Conservation (phyloP, 2,888 invertebrate genomes). For the Drosophila setosimentum region DNA sequence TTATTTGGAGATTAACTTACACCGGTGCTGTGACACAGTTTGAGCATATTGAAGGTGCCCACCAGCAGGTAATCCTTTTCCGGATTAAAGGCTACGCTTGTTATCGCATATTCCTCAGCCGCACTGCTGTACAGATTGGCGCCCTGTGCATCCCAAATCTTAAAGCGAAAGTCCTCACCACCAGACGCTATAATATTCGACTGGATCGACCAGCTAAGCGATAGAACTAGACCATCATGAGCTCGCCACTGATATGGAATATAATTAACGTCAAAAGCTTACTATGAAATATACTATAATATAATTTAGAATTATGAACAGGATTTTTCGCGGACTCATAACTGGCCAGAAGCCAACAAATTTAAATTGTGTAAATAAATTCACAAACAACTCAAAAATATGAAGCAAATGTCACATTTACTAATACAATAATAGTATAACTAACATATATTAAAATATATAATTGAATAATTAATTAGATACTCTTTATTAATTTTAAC, state of each 20-base stretch:
- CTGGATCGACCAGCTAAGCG: conserved; percentile 97
- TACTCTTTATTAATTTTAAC: too few relatives aligned
- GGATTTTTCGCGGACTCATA: neutral
- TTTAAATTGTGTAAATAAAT: neutral
- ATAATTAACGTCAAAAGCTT: neutral
- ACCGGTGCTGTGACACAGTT: conserved; percentile 96
- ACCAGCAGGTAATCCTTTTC: conserved; percentile 96
- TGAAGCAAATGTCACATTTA: neutral
- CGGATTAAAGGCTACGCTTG: conserved; percentile 95
- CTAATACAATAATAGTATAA: too few relatives aligned
- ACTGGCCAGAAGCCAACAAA: neutral
- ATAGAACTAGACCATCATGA: conserved; percentile 96
- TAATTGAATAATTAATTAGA: neutral
- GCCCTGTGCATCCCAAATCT: conserved; percentile 97
- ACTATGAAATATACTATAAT: neutral
- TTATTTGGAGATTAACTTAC: conserved; percentile 86
- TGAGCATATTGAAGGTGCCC: conserved; percentile 96
- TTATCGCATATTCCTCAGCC: conserved; percentile 95
- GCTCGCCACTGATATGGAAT: conserved; percentile 93
- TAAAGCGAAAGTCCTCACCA: conserved; percentile 94
- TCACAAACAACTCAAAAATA: neutral
- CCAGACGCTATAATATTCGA: conserved; percentile 97
- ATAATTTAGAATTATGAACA: neutral
- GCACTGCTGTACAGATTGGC: conserved; percentile 94
- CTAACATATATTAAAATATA: neutral